Evolutionary conservation across 92 coral and sea anemone genomes (phyloP).

Genomic region (Zoanthus sociatus): DNA sequence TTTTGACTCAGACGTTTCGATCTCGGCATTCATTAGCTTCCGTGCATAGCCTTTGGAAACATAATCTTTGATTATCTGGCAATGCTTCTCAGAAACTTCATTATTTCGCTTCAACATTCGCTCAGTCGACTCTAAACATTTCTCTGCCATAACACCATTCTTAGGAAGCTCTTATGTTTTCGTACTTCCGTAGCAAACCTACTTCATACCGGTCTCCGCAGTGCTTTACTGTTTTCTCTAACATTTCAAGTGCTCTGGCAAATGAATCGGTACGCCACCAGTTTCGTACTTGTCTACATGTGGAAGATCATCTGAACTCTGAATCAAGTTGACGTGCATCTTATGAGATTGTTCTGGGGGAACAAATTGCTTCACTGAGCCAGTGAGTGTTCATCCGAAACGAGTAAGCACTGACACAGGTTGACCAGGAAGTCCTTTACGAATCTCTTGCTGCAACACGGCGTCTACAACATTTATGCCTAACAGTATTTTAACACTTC

Average conservation of each 20-base stretch:
- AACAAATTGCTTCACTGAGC: neutral
- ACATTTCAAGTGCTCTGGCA: constrained; percentile 43
- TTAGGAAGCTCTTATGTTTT: constrained; percentile 3
- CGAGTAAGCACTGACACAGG: neutral
- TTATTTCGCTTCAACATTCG: constrained; percentile 57
- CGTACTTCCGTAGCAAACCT: constrained; percentile 65
- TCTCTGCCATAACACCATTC: constrained; percentile 14
- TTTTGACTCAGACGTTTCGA: neutral
- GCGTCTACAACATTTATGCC: neutral
- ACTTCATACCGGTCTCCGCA: neutral
- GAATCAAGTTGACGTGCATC: neutral
- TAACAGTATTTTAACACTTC: neutral
- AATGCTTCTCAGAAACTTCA: constrained; percentile 57
- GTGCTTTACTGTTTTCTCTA: constrained; percentile 52
- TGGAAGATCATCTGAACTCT: neutral
- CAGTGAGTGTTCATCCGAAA: neutral
- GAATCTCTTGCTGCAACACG: neutral
- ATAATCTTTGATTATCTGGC: constrained; percentile 60
- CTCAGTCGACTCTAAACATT: neutral
- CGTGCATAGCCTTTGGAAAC: constrained; percentile 57
- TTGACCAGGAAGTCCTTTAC: neutral
- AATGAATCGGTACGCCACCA: constrained; percentile 7
- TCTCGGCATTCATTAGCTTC: constrained; percentile 57
- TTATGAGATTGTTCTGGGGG: neutral
- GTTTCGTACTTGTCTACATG: neutral